phyloP scores from a whole-genome alignment of 2,113 vertebrate genomes.

The Lepus europaeus region DNA sequence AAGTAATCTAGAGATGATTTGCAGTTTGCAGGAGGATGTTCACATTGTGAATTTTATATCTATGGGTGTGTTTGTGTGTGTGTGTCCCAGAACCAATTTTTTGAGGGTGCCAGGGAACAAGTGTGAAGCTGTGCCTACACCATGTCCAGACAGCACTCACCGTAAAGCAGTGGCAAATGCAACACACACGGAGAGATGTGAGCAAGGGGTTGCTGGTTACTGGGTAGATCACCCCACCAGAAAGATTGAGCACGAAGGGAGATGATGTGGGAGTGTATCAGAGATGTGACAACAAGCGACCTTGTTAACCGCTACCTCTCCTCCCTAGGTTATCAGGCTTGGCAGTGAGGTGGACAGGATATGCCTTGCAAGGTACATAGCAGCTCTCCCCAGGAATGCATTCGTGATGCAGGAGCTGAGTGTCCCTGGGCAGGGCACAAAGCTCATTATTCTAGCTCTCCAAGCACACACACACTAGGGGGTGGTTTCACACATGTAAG shows the following conservation, averaged over 20 bases:
- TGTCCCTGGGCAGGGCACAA: neutral
- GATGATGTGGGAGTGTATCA: neutral
- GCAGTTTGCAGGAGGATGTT: too few species aligned
- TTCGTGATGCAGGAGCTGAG: neutral
- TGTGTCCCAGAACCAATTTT: too few species aligned
- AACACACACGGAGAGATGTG: fast-evolving
- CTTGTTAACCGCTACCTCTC: neutral
- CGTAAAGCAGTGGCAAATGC: neutral
- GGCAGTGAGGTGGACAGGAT: neutral
- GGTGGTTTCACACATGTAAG: neutral
- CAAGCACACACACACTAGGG: too few species aligned
- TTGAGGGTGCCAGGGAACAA: too few species aligned
- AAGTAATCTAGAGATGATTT: too few species aligned
- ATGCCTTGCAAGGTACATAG: neutral
- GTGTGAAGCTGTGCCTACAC: neutral
- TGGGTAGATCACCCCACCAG: fast-evolving
- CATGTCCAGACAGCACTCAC: neutral
- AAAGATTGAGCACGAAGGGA: neutral
- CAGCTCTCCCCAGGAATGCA: neutral
- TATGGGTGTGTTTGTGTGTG: too few species aligned
- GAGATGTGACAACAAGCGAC: neutral
- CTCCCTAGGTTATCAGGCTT: neutral
- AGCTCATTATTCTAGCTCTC: neutral
- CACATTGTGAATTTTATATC: too few species aligned
- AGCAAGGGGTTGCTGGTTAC: neutral